A percentile compares a stretch with the other conserved stretches of the same genome.
Evolutionary conservation across 2,888 invertebrate genomes (phyloP).

Genomic region (Cyaniris semiargus): DNA sequence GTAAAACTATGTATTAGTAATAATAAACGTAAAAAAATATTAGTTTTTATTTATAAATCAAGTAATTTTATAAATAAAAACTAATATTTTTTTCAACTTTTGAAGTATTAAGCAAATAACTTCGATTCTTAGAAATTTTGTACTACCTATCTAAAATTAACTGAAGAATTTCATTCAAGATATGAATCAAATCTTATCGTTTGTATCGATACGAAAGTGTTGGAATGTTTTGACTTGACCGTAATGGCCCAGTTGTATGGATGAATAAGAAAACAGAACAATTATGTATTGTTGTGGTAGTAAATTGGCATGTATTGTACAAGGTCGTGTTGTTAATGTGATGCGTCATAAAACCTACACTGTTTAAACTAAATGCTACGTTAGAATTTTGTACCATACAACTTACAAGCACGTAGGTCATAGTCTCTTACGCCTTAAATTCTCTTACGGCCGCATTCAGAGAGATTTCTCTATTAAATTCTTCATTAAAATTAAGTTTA

Average conservation of each 20-base stretch:
- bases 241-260: constrained; percentile 2
- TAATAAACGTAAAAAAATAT: neutral
- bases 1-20: neutral
- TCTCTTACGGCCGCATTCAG: no score
- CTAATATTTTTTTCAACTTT: no score
- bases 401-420: neutral
- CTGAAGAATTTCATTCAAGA: neutral
- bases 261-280: constrained; percentile 20
- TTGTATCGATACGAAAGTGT: neutral
- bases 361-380: neutral
- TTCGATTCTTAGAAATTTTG: neutral
- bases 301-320: constrained; percentile 6
- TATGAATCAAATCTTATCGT: neutral
- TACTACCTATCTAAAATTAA: neutral
- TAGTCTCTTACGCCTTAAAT: neutral
- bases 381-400: neutral
- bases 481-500: no score
- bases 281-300: constrained; percentile 22
- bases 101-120: neutral
- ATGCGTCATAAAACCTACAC: neutral
- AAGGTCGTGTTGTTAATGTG: constrained; percentile 11
- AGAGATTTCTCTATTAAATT: no score
- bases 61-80: no score
- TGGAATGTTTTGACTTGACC: neutral
- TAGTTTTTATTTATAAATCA: neutral